These are phyloP conservation scores for Didymodactylos carnosus DNA, from an alignment of 2,888 invertebrate genomes.

Conservation along the genomic window DNA sequence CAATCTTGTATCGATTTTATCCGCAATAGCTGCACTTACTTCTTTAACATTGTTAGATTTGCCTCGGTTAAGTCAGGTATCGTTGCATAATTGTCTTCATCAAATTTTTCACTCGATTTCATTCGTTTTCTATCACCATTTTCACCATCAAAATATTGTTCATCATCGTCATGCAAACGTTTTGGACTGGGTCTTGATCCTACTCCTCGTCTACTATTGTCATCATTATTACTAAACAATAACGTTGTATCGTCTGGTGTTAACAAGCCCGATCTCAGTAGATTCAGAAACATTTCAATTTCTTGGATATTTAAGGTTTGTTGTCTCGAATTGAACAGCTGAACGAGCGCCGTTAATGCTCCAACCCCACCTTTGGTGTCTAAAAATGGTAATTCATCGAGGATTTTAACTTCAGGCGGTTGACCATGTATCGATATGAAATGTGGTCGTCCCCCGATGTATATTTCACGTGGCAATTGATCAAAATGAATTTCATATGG, in stretches of 20 bases:
- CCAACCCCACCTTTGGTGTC: too few species aligned
- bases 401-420: conserved; percentile 72
- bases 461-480: conserved; percentile 59
- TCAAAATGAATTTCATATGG: conserved; percentile 65
- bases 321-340: too few species aligned
- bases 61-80: not conserved
- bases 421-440: conserved; percentile 59
- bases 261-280: too few species aligned
- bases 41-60: not conserved
- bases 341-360: too few species aligned
- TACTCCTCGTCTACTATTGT: not conserved
- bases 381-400: conserved; percentile 22
- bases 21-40: too few species aligned
- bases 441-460: conserved; percentile 54
- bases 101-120: too few species aligned
- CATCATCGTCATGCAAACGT: not conserved
- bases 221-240: not conserved
- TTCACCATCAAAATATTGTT: too few species aligned
- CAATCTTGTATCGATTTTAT: too few species aligned
- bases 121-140: too few species aligned
- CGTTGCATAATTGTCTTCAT: not conserved
- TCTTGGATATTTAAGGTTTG: too few species aligned
- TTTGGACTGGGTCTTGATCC: not conserved
- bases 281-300: too few species aligned
- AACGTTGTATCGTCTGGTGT: too few species aligned